These are phyloP conservation scores for Tipula lateralis DNA, from an alignment of 2,888 invertebrate species.

Conservation along the genomic window DNA sequence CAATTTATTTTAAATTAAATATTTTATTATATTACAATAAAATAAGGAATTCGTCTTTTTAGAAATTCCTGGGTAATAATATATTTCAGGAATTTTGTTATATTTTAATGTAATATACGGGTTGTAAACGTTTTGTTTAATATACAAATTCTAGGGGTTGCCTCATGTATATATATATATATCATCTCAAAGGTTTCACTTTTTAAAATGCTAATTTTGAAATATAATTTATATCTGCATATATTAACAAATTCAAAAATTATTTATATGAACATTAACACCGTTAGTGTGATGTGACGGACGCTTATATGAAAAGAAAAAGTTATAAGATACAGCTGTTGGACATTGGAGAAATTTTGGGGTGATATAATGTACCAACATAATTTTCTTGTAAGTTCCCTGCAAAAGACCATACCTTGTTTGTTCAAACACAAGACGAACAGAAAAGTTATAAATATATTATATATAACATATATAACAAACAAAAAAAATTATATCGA, in stretches of 20 bases:
- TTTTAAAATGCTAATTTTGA: background rate
- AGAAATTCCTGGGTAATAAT: background rate
- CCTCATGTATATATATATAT: background rate
- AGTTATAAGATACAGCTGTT: too few relatives aligned
- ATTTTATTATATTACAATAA: background rate
- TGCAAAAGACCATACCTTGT: background rate
- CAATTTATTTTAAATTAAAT: background rate
- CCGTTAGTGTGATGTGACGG: background rate
- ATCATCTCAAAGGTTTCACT: background rate
- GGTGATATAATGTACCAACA: background rate
- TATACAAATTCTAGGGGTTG: background rate
- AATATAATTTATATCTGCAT: background rate
- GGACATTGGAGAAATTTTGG: background rate
- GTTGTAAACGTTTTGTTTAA: background rate
- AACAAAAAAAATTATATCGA: background rate
- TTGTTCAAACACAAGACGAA: background rate
- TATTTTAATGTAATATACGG: background rate
- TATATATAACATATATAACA: background rate
- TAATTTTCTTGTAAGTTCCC: background rate
- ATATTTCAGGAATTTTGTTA: background rate
- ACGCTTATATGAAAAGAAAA: background rate
- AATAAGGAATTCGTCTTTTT: background rate
- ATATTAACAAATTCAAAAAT: background rate
- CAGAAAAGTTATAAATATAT: background rate
- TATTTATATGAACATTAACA: background rate